Percentiles rank a stretch among this genome's conserved stretches.
Conservation (phyloP, 1,140 invertebrate genomes). For the Drosophila hydei region DNA sequence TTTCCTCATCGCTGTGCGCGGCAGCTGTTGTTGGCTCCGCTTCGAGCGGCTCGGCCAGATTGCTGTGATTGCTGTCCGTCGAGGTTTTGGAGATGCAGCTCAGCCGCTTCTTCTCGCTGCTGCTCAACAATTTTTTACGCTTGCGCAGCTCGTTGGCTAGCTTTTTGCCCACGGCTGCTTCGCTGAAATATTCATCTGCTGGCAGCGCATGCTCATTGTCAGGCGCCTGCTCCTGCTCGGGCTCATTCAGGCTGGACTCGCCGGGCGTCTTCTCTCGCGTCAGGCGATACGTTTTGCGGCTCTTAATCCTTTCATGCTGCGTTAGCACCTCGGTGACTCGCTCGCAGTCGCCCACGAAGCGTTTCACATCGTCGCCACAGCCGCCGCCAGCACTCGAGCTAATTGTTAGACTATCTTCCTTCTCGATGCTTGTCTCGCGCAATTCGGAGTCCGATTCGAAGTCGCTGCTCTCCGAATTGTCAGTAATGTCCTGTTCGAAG, state of each 20-base stretch:
- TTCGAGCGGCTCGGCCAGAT: slow-evolving; percentile 48
- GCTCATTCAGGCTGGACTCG: slow-evolving; percentile 58
- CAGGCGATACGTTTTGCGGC: slow-evolving; percentile 75
- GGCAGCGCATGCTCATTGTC: slow-evolving; percentile 86
- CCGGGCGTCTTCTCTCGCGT: slow-evolving; percentile 77
- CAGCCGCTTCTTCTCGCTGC: slow-evolving; percentile 73
- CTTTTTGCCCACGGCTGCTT: slow-evolving; percentile 63
- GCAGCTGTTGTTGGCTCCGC: background rate
- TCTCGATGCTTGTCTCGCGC: slow-evolving; percentile 76
- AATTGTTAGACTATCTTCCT: slow-evolving; percentile 78
- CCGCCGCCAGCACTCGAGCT: slow-evolving; percentile 52
- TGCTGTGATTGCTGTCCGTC: slow-evolving; percentile 78
- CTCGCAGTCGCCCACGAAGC: slow-evolving; percentile 78
- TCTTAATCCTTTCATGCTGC: slow-evolving; percentile 78
- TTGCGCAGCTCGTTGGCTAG: slow-evolving; percentile 49
- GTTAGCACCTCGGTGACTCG: slow-evolving; percentile 70
- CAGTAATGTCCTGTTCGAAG: slow-evolving; percentile 72
- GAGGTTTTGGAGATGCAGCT: slow-evolving; percentile 82
- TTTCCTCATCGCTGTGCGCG: slow-evolving; percentile 46
- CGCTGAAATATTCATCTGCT: slow-evolving; percentile 87
- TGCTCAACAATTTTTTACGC: slow-evolving; percentile 60
- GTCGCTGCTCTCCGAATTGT: slow-evolving; percentile 78
- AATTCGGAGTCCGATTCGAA: slow-evolving; percentile 80
- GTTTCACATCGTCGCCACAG: slow-evolving; percentile 69
- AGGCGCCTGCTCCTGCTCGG: slow-evolving; percentile 67